Percentiles rank a stretch among this genome's conserved stretches.
Evolutionary conservation across 2,888 invertebrate genomes (phyloP).

Genomic region (Neocrepidodera transversa): DNA sequence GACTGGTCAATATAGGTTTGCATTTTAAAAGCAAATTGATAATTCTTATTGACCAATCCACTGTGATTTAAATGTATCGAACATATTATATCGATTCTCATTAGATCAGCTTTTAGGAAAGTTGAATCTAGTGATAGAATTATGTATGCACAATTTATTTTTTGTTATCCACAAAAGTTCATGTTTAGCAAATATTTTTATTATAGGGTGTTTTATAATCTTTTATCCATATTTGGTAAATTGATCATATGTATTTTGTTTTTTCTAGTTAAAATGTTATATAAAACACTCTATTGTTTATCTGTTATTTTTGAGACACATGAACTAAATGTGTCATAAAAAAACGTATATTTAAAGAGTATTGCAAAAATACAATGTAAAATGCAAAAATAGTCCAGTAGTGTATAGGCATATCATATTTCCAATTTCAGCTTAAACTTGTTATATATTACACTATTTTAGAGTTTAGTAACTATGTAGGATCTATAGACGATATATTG

Average conservation of each 20-base stretch:
- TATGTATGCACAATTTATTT: not conserved
- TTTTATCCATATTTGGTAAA: no score
- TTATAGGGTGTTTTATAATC: not conserved
- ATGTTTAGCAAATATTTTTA: not conserved
- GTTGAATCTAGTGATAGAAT: conserved; percentile 10
- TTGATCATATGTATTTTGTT: no score
- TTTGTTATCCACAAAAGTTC: not conserved
- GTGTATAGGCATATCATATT: conserved; percentile 55
- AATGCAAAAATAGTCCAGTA: conserved; percentile 55
- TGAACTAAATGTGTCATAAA: conserved; percentile 13
- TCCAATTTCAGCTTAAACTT: conserved; percentile 39
- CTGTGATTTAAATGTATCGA: conserved; percentile 21
- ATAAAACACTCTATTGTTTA: no score
- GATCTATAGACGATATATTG: conserved; percentile 50
- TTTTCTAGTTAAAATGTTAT: no score
- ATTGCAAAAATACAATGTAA: conserved; percentile 31
- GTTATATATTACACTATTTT: conserved; percentile 42
- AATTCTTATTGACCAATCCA: conserved; percentile 19
- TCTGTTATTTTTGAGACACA: not conserved
- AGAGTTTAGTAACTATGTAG: conserved; percentile 40
- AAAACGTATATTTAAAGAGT: conserved; percentile 14
- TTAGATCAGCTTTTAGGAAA: conserved; percentile 8
- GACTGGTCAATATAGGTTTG: conserved; percentile 10
- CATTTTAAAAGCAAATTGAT: not conserved
- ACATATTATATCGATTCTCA: conserved; percentile 21